Conservation (phyloP, 2,888 invertebrate species). For the Oscheius sp. region DNA sequence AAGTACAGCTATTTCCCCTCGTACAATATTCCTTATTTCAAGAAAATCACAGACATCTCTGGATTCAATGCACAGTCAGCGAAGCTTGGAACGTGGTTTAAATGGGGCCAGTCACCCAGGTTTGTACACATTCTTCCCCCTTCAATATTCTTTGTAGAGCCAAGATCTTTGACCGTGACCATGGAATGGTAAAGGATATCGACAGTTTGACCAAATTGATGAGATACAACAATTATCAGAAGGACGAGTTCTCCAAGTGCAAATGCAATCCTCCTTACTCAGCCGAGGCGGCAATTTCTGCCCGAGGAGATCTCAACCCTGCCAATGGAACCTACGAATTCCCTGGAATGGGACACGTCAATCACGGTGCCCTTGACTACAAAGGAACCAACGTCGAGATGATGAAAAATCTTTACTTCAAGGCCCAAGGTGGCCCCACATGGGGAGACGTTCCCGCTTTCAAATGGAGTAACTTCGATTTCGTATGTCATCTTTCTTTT, state of each 20-base stretch:
- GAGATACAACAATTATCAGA: slow-evolving; percentile 81
- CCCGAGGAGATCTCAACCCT: slow-evolving; percentile 82
- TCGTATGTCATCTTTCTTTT: slow-evolving; percentile 71
- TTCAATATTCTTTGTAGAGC: slow-evolving; percentile 38
- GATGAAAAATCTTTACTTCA: slow-evolving; percentile 76
- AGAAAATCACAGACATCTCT: slow-evolving; percentile 79
- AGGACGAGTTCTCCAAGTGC: slow-evolving; percentile 81
- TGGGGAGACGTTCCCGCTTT: slow-evolving; percentile 80
- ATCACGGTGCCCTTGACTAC: slow-evolving; percentile 82
- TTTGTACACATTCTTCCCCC: not conserved
- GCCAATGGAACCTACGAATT: slow-evolving; percentile 82
- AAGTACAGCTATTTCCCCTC: slow-evolving; percentile 82
- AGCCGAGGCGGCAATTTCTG: slow-evolving; percentile 81
- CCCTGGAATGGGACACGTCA: slow-evolving; percentile 79
- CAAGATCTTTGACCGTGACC: slow-evolving; percentile 76
- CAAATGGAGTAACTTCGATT: slow-evolving; percentile 83
- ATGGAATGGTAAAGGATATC: slow-evolving; percentile 78
- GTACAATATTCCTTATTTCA: slow-evolving; percentile 81
- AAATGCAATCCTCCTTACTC: slow-evolving; percentile 82
- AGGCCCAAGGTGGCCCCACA: slow-evolving; percentile 78
- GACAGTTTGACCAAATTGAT: slow-evolving; percentile 78
- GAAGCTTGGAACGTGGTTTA: slow-evolving; percentile 79
- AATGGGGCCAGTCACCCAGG: slow-evolving; percentile 78
- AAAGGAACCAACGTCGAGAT: slow-evolving; percentile 76
- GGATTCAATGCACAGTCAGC: slow-evolving; percentile 75